Evolutionary conservation across 2,888 invertebrate species (phyloP), one percentile per base, ranked within the genome.

Genomic region (Ophion ventricosus): DNA sequence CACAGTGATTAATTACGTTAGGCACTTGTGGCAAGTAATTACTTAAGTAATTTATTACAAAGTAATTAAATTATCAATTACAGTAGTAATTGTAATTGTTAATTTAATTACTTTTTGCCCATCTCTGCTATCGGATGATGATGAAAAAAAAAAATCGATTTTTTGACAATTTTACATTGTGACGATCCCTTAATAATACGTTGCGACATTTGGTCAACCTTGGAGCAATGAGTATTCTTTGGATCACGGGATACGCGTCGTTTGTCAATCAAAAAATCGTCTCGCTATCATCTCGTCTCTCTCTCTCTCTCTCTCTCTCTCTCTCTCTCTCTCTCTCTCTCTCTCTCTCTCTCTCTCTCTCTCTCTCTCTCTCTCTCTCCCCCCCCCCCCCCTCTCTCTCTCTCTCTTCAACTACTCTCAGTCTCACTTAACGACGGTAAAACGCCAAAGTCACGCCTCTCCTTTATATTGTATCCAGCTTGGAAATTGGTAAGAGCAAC

Each of bases 211-310:
- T 20, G 14, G 11, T 25, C 35, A 64, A 75, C 82, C 81, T 81
- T 66, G 81, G 64, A 49, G 80, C 66, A 61, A 61, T 40, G 4
- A 74, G 25, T 75, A 63, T 85, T 87, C 81, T 82, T 87, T 84
- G 86, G 81, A 84, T 82, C 82, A 64, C 59, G 49, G n/a, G 35
- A 57, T 25, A 43, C 67, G 49, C 54, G 83, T 81, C 79, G 66
- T 76, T 82, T 80, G 84, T 84, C 84, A 80, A 82, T 84, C 66
- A 82, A 78, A 81, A 79, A 88, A 88, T 85, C 87, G 85, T 86
- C 88, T 73, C 29, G 89, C 89, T 89, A 89, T 91, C 90, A 87
- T 89, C 88, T 86, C 87, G 85, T 86, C 87, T 84, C 69, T 81
- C 72, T 74, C 70, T 80, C 49, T 74, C 74, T 70, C 84, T 82